Base-by-base conservation (phyloP, 1,140 invertebrate genomes). In the Alviniconcha marisindica region DNA sequence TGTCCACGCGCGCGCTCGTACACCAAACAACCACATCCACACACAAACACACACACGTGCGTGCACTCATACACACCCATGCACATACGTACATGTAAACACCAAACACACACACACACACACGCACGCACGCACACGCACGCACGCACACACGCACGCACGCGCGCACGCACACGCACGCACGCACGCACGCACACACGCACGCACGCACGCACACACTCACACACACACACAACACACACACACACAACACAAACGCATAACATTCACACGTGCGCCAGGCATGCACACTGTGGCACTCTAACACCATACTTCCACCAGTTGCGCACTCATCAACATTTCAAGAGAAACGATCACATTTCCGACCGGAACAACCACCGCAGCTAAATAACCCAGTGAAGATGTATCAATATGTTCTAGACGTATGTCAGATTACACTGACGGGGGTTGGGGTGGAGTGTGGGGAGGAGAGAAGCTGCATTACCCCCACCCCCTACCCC, bases 211-310 rank as follows among this genome's bases (percentile, higher is more conserved):
- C 42, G 28, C 69, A 81, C 42, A 71, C 69, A 81, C 42, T 44
- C 69, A 81, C 42, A 71, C 42, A 81, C 69, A 71, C 42, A 81
- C 69, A 71, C n/a, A 81, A n/a, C 69, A 71, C 42, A 81, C 48
- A 48, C 33, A 81, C 69, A 71, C 33, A n/a, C 40, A 42, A 38
- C n/a, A n/a, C n/a, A n/a, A n/a, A n/a, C n/a, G n/a, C n/a, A n/a
- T n/a, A n/a, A n/a, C n/a, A n/a, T n/a, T n/a, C n/a, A n/a, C n/a
- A n/a, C n/a, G n/a, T n/a, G n/a, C n/a, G n/a, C n/a, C n/a, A n/a
- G n/a, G n/a, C n/a, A n/a, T n/a, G n/a, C n/a, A n/a, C n/a, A n/a
- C n/a, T n/a, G n/a, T n/a, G n/a, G n/a, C n/a, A n/a, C n/a, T 44
- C 40, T 81, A 36, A 14, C 56, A 38, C 33, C 28, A 69, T 69